Conservation (phyloP, 23 tunicate species). For the Clavelina lepadiformis region DNA sequence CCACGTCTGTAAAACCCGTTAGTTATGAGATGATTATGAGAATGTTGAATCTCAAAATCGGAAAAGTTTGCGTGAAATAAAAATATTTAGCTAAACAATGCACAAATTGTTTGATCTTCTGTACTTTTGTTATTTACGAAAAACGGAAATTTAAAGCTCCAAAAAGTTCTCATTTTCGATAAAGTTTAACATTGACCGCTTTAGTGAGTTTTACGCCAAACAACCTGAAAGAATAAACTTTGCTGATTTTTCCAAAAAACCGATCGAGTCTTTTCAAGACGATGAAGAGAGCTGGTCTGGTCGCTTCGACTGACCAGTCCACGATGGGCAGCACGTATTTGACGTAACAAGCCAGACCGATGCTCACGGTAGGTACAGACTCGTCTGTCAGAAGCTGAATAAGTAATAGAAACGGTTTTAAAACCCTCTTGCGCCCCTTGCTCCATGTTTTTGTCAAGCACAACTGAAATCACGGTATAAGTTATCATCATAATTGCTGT, state of each 20-base stretch:
- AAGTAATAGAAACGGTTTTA: neutral
- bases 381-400: slow-evolving; percentile 77
- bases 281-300: slow-evolving; percentile 56
- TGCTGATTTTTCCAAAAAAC: slow-evolving; percentile 50
- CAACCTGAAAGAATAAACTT: slow-evolving; percentile 46
- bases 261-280: slow-evolving; percentile 73
- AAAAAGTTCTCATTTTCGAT: too few relatives aligned
- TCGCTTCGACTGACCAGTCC: slow-evolving; percentile 80
- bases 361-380: slow-evolving; percentile 31
- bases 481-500: neutral
- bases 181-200: too few relatives aligned
- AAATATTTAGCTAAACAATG: too few relatives aligned
- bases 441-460: neutral
- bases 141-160: too few relatives aligned
- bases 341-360: slow-evolving; percentile 60
- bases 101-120: too few relatives aligned
- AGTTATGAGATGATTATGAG: too few relatives aligned
- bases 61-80: too few relatives aligned
- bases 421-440: neutral
- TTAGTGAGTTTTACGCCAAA: too few relatives aligned
- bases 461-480: neutral
- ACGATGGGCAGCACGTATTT: slow-evolving; percentile 62
- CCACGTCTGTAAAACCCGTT: slow-evolving; percentile 13
- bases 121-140: too few relatives aligned
- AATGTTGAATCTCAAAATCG: too few relatives aligned